Conservation (phyloP, 2,888 invertebrate genomes). For the Apodemia mormo region DNA sequence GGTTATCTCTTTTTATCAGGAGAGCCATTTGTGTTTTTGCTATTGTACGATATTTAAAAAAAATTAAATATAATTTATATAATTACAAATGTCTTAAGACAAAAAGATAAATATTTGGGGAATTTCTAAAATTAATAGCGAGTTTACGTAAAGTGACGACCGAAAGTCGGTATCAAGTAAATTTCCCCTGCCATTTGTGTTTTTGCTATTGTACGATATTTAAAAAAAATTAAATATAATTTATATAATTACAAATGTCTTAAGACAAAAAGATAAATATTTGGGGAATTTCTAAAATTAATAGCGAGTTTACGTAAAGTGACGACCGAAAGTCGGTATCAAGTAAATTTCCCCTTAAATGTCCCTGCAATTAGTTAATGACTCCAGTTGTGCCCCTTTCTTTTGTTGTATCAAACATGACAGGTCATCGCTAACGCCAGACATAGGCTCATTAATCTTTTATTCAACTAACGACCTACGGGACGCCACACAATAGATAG, state of each 20-base stretch:
- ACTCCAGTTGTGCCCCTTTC: slow-evolving; percentile 45
- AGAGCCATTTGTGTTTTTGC: too few relatives aligned
- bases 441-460: slow-evolving; percentile 68
- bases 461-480: slow-evolving; percentile 62
- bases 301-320: not conserved
- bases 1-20: too few relatives aligned
- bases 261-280: not conserved
- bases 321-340: not conserved
- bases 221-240: too few relatives aligned
- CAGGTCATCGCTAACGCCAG: slow-evolving; percentile 59
- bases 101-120: not conserved
- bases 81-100: not conserved
- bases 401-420: slow-evolving; percentile 58
- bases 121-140: not conserved
- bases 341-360: slow-evolving; percentile 16
- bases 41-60: too few relatives aligned
- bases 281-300: not conserved
- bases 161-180: not conserved
- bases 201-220: too few relatives aligned
- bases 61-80: too few relatives aligned
- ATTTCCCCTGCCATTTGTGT: too few relatives aligned
- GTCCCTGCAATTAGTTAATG: slow-evolving; percentile 48
- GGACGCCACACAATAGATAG: slow-evolving; percentile 50
- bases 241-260: too few relatives aligned
- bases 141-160: not conserved